Evolutionary conservation across 2,797 vertebrate genomes (phyloP).

Genomic region (Chloroceryle amazona): DNA sequence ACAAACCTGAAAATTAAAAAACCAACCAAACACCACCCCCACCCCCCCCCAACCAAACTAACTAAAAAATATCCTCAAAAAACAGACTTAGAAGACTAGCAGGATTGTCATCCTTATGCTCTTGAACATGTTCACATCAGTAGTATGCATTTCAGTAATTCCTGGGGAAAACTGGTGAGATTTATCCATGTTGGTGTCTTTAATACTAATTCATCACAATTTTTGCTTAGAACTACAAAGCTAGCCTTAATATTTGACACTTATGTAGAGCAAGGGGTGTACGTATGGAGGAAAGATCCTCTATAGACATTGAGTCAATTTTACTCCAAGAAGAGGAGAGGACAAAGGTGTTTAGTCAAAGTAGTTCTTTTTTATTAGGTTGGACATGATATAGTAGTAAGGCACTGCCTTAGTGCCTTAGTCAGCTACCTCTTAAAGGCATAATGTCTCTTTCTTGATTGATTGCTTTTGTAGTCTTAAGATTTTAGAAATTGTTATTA

Average conservation of each 20-base stretch:
- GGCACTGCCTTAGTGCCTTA: neutral
- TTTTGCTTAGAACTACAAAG: conserved; percentile 45
- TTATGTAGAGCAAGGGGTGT: neutral
- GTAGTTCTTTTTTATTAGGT: conserved; percentile 59
- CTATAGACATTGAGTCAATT: conserved; percentile 4
- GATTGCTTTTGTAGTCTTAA: neutral
- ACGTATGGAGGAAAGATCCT: neutral
- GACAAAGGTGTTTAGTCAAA: neutral
- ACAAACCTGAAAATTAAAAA: neutral
- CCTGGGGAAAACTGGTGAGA: conserved; percentile 10
- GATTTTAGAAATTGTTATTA: neutral
- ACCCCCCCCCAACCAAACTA: no score
- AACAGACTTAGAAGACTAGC: neutral
- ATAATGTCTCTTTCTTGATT: neutral
- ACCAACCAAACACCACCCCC: no score
- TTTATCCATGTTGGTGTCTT: conserved; percentile 37
- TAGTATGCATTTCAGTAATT: conserved; percentile 13
- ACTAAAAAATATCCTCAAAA: no score
- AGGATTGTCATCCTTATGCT: neutral
- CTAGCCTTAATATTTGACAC: conserved; percentile 38
- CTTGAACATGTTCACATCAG: neutral
- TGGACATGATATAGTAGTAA: neutral
- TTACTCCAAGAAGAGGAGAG: neutral
- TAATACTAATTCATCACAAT: neutral
- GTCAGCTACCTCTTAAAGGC: neutral